A percentile compares a stretch with the other conserved stretches of the same genome.
phyloP scores from a whole-genome alignment of 2,113 vertebrate species.

The Psettodes erumei region DNA sequence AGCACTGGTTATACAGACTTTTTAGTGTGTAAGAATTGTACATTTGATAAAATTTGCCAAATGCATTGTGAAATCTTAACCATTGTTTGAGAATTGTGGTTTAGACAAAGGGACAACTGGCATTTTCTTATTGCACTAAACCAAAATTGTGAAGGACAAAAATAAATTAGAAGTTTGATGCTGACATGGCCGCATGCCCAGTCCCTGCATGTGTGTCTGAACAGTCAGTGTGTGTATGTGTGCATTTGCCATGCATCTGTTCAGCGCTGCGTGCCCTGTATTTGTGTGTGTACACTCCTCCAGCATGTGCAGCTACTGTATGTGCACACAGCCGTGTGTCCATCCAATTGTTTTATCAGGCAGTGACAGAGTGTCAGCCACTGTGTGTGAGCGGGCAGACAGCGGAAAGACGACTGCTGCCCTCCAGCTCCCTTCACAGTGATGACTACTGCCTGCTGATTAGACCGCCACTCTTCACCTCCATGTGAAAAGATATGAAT shows the following conservation, averaged over 20 bases:
- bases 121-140: slow-evolving; percentile 31
- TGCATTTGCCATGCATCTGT: slow-evolving; percentile 9
- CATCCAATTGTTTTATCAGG: slow-evolving; percentile 66
- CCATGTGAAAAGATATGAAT: slow-evolving; percentile 28
- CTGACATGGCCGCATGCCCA: slow-evolving; percentile 44
- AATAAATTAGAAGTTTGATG: slow-evolving; percentile 41
- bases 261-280: slow-evolving; percentile 9
- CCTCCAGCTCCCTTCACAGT: slow-evolving; percentile 53
- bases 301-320: slow-evolving; percentile 27
- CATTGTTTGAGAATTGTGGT: slow-evolving; percentile 18
- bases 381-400: slow-evolving; percentile 51
- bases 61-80: slow-evolving; percentile 1
- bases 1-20: neutral
- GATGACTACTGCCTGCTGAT: slow-evolving; percentile 52
- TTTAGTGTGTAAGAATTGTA: neutral
- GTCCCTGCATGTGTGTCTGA: slow-evolving; percentile 13
- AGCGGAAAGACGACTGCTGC: slow-evolving; percentile 53
- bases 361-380: slow-evolving; percentile 59
- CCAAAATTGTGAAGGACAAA: slow-evolving; percentile 48
- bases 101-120: slow-evolving; percentile 16
- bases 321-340: slow-evolving; percentile 42
- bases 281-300: neutral
- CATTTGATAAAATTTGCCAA: slow-evolving; percentile 3
- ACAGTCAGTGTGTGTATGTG: slow-evolving; percentile 8
- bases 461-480: slow-evolving; percentile 32